These are phyloP conservation scores for Drosophila tani DNA, from an alignment of 1,140 invertebrate genomes.

Conservation along the genomic window DNA sequence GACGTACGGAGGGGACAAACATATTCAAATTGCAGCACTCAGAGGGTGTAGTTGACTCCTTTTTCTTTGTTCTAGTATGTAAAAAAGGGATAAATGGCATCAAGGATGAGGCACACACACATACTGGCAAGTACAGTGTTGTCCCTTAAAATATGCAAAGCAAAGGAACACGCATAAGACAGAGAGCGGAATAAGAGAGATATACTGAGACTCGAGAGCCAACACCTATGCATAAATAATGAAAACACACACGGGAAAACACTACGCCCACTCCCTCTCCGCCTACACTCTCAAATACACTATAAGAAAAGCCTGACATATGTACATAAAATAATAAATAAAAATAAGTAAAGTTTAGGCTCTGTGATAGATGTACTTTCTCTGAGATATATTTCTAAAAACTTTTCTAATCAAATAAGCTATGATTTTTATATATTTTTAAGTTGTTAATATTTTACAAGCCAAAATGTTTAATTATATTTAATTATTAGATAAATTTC, in stretches of 20 bases:
- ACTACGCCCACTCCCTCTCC: conserved; percentile 1
- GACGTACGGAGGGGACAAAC: conserved; percentile 32
- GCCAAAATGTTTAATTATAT: no score
- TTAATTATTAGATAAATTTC: neutral
- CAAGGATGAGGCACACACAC: conserved; percentile 48
- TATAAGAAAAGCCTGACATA: neutral
- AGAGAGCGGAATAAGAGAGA: conserved; percentile 27
- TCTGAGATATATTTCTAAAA: no score
- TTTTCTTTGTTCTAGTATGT: conserved; percentile 62
- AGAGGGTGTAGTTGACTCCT: conserved; percentile 43
- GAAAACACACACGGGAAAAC: conserved; percentile 46
- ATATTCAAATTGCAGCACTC: conserved; percentile 64
- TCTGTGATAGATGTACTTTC: no score
- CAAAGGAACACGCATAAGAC: conserved; percentile 61
- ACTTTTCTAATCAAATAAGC: no score
- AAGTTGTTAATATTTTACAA: no score
- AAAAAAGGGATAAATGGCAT: conserved; percentile 70
- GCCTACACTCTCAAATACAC: conserved; percentile 12
- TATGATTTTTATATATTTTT: no score
- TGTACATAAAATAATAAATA: no score
- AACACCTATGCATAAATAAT: conserved; percentile 83
- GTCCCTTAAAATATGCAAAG: conserved; percentile 71
- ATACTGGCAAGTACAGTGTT: conserved; percentile 4
- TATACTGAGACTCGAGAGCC: conserved; percentile 48
- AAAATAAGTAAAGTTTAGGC: no score